These are phyloP conservation scores for Capromys pilorides DNA, from an alignment of 2,797 vertebrate genomes.

Conservation along the genomic window DNA sequence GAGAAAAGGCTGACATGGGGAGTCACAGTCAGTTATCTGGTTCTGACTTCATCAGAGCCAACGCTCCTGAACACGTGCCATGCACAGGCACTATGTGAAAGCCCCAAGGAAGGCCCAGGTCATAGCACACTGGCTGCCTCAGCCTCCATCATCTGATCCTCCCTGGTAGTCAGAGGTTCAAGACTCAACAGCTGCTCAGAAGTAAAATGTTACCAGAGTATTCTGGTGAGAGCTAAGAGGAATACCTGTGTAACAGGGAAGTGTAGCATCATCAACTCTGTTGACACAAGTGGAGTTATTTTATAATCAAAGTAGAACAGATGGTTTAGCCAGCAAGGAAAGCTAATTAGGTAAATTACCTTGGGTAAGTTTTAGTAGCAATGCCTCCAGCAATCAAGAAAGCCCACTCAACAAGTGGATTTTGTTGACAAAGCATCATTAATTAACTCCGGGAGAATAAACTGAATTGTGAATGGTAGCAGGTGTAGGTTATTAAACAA, in stretches of 20 bases:
- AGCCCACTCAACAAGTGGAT: slow-evolving; percentile 12
- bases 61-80: background rate
- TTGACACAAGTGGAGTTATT: background rate
- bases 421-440: slow-evolving; percentile 14
- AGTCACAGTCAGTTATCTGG: slow-evolving; percentile 4
- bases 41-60: background rate
- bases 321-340: background rate
- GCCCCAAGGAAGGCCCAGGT: background rate
- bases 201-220: background rate
- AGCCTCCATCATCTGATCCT: background rate
- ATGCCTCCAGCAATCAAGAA: slow-evolving; percentile 29
- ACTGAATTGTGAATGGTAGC: background rate
- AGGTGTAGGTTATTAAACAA: background rate
- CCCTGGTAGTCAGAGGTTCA: background rate
- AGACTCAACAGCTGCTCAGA: background rate
- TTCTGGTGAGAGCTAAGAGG: background rate
- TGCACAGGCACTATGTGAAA: background rate
- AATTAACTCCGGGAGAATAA: background rate
- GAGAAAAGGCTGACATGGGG: background rate
- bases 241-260: background rate
- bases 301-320: background rate
- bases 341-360: slow-evolving; percentile 23
- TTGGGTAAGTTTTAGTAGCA: background rate
- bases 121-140: background rate
- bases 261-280: background rate